Base-by-base conservation (phyloP, 2,113 vertebrate genomes). In the Geococcyx californianus region DNA sequence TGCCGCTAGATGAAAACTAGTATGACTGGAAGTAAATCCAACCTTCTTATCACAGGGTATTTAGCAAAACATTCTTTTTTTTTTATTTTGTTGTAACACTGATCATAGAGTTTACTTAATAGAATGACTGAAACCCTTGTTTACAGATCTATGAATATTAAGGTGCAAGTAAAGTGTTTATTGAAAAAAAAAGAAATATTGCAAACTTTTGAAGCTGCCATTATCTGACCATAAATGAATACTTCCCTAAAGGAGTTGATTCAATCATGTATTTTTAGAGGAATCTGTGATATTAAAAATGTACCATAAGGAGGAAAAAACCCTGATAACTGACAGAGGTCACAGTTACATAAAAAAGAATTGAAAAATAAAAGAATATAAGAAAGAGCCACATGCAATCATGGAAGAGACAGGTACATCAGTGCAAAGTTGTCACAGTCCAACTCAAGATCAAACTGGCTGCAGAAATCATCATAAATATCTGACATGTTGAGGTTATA, bases 381-480 rank as follows among this genome's bases (percentile, higher is more conserved):
- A 56, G 73, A 92, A 95, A 85, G 62, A 97, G 75, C 40, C 88
- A 84, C 47, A 51, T 91, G 51, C 63, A 92, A 75, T 94, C 92
- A 89, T 54, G 45, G 21, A 85, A n/a, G 88, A 97, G 88, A 96
- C 79, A 94, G 69, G 89, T 81, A 72, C 34, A 93, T 95, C 89
- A 95, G 75, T 82, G 51, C 13, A 91, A 64, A 66, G 60, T 75
- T 96, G 95, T 93, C 83, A 87, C 67, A 93, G 94, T 96, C 96
- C 93, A 97, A 68, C 64, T 92, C 28, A 38, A 88, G 84, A 97
- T 94, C 92, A 98, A 96, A 76, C 45, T 94, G 74, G 67, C 81
- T 96, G 59, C 70, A 95, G 60, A 49, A 96, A 79, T 93, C 87
- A 69, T 96, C 59, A 82, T 91, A 95, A 94, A 93, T 92, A 95